Percentiles rank a stretch among this genome's conserved stretches.
These are phyloP conservation scores for Magallana angulata DNA, from an alignment of 1,140 invertebrate genomes.

Conservation along the genomic window DNA sequence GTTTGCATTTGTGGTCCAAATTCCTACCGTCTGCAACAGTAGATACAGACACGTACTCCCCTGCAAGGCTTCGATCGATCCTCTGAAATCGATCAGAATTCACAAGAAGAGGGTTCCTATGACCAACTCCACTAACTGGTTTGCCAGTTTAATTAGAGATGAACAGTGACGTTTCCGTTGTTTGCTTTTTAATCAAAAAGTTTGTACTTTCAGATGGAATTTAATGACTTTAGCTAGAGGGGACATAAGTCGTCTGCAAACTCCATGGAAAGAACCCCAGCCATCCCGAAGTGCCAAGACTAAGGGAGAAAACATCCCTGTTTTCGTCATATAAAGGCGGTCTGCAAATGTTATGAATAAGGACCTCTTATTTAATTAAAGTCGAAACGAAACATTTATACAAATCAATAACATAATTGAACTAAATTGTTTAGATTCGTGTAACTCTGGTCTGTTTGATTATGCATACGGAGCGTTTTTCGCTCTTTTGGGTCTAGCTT, in stretches of 20 bases:
- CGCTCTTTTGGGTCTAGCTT: constrained; percentile 31
- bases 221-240: constrained; percentile 16
- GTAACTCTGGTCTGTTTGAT: constrained; percentile 9
- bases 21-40: background rate
- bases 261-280: background rate
- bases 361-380: constrained; percentile 21
- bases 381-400: constrained; percentile 38
- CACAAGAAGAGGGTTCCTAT: background rate
- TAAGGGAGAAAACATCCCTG: background rate
- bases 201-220: background rate
- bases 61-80: constrained; percentile 2
- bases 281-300: background rate
- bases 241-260: background rate
- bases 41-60: background rate
- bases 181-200: constrained; percentile 32
- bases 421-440: constrained; percentile 38
- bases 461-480: constrained; percentile 31
- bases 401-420: constrained; percentile 37
- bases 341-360: constrained; percentile 2
- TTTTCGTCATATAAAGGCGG: background rate
- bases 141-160: constrained; percentile 24
- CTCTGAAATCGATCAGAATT: background rate
- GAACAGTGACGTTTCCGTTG: background rate
- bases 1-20: background rate
- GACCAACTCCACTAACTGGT: background rate